Base-by-base conservation (phyloP, 2,888 invertebrate species). In the Nymphalis urticae region DNA sequence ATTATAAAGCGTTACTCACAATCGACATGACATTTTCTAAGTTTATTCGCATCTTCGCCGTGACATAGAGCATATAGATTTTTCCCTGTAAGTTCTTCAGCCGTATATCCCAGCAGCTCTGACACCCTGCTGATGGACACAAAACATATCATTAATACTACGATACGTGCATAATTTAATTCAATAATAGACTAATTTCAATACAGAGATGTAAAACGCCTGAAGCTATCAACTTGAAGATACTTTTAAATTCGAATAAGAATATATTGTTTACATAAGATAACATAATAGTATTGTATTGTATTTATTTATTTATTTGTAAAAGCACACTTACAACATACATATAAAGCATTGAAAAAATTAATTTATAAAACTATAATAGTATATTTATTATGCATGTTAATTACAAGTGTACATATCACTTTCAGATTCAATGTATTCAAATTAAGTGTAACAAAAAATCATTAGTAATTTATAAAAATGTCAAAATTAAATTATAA, bases 11-110 rank as follows among this genome's bases (percentile, higher is more conserved):
- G 21, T 74, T 83, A 96, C 98, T 97, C 94, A 99, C 98, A 94
- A 93, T 99, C 98, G 87, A 97, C 94, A 89, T 99, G 99, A 86
- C 97, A 97, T 94, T 98, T 98, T 80, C 98, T 95, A 84, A 99
- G 94, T 90, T 97, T 97, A 88, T 97, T 96, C 68, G 98, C 97
- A 87, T 99, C 99, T 89, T 98, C 98, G 51, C 98, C 98, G 87
- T 99, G 98, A 89, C 98, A 98, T 79, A 98, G 94, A 54, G 97
- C 96, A 90, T 99, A 99, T 75, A 99, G 93, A 88, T 98, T 98
- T 90, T 97, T 97, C 76, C 98, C 98, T 75, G 97, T 97, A 75
- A 99, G 89, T 89, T 99, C 98, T 79, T 99, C 99, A 7, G 98
- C 96, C 27, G 96, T 95, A 85, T 98, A 98, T 83, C 98, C 98